phyloP scores from a whole-genome alignment of 1,140 invertebrate species.

The Plodia interpunctella region DNA sequence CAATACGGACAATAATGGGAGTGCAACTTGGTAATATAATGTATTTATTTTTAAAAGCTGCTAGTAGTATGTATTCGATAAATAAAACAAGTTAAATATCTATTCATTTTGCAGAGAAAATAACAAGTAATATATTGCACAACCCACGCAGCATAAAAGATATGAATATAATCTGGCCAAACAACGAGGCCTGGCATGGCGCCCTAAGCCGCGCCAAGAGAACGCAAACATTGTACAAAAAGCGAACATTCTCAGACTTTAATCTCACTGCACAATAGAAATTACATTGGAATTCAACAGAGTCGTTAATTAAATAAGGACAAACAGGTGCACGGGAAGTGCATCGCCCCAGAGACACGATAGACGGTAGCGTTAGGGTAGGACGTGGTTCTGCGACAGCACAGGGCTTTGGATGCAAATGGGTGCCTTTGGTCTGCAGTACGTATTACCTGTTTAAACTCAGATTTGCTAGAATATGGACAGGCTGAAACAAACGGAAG shows the following conservation, averaged over 20 bases:
- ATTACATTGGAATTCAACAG: conserved; percentile 29
- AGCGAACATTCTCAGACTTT: conserved; percentile 9
- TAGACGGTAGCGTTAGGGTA: too few species aligned
- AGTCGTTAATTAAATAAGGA: conserved; percentile 26
- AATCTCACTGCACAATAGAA: conserved; percentile 24
- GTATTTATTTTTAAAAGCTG: too few species aligned
- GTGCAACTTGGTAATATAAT: too few species aligned
- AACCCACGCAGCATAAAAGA: neutral
- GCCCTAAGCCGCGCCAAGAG: neutral
- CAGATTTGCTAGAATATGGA: too few species aligned
- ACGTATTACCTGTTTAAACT: too few species aligned
- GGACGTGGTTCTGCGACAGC: too few species aligned
- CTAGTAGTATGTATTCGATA: neutral
- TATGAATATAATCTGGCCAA: neutral
- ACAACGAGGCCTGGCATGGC: neutral
- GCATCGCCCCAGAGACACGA: neutral
- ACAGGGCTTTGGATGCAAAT: too few species aligned
- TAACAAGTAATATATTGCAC: neutral
- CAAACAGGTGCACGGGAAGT: conserved; percentile 15
- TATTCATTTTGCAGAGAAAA: neutral
- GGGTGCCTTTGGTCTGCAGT: too few species aligned
- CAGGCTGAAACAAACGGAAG: too few species aligned
- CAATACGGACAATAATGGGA: too few species aligned
- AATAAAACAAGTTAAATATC: neutral
- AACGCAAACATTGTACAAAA: conserved; percentile 3